These are phyloP conservation scores for Pteronotus mesoamericanus DNA, from an alignment of 2,797 vertebrate species.

Conservation along the genomic window DNA sequence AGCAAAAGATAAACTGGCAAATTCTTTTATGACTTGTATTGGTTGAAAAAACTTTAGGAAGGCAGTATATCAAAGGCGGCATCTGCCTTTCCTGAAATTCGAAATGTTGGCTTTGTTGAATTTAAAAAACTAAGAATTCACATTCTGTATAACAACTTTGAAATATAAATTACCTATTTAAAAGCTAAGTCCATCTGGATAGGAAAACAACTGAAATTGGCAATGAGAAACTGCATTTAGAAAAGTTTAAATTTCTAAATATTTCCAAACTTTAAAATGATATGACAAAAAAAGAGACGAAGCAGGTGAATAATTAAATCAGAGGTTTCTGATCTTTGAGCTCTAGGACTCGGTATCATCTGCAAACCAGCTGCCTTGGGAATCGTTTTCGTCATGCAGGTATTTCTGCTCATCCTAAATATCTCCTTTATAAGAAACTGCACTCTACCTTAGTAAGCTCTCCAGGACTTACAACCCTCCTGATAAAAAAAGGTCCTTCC, in stretches of 20 bases:
- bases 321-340: not conserved
- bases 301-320: not conserved
- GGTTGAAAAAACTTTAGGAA: not conserved
- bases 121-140: not conserved
- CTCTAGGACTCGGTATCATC: not conserved
- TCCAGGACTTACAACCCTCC: not conserved
- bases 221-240: not conserved
- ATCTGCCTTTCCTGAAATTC: not conserved
- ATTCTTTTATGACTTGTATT: not conserved
- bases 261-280: not conserved
- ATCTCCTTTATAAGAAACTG: not conserved
- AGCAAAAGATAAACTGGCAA: not conserved
- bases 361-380: not conserved
- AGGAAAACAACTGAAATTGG: not conserved
- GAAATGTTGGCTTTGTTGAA: not conserved
- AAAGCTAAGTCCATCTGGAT: not conserved
- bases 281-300: not conserved
- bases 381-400: not conserved
- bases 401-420: not conserved
- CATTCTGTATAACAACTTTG: not conserved
- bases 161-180: slow-evolving; percentile 2
- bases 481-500: not conserved
- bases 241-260: not conserved
- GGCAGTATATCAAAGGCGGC: not conserved
- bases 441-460: not conserved